Base-by-base conservation (phyloP, 2,797 vertebrate genomes). In the Tokudaia tokunoshimensis region DNA sequence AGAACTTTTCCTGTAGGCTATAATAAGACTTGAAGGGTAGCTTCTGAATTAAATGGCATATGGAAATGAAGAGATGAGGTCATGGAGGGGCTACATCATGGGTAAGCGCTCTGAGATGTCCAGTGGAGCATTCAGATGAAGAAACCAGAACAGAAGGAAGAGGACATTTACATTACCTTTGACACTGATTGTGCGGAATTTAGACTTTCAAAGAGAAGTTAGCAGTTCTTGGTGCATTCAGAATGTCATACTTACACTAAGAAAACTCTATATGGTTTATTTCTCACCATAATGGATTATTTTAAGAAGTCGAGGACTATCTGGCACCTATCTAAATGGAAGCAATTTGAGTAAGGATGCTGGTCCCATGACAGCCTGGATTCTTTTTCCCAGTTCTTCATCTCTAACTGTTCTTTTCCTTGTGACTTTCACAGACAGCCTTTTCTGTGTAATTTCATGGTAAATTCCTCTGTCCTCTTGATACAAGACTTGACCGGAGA, bases 161-260 rank as follows among this genome's bases (percentile, higher is more conserved):
- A 92, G 26, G 57, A 70, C 52, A 19, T 15, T 20, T 8, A 17
- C 2, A 50, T 65, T 26, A 76, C 13, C 26, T 55, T 59, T 29
- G 86, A 6, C 26, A 84, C n/a, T 50, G 47, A 59, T 15, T n/a
- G 0, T 82, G 22, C 34, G n/a, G 47, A 22, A 74, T 47, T 95
- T 85, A 15, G 61, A 67, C 29, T 88, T 91, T 34, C 44, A 87
- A 90, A 94, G 10, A 67, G 55, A 79, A 91, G 57, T 72, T 10
- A 7, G 76, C 61, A 78, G 74, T 29, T n/a, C 67, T 47, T 8
- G 75, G 8, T 59, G 12, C 41, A 37, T 82, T 87, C 22, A 75
- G 52, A 92, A 94, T 90, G 87, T 44, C 52, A 85, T 63, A 26
- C 8, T 79, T 15, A 50, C 80, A 50, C 41, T 96, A 20, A 52